Base-by-base conservation (phyloP, 2,888 invertebrate species). In the Escarpia spicata region DNA sequence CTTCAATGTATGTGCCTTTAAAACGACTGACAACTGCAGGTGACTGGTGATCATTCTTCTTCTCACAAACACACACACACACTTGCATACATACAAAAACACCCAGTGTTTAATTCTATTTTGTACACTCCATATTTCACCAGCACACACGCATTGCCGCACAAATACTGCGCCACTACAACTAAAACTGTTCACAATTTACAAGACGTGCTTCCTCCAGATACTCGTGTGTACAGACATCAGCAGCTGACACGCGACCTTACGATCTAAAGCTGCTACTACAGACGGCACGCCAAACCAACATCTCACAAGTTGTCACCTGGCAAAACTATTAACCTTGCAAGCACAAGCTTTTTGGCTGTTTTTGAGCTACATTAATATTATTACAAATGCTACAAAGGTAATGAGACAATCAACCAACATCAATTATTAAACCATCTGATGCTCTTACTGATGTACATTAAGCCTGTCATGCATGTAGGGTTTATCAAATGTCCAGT, bases 121-220 rank as follows among this genome's bases (percentile, higher is more conserved):
- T 75, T 75, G 75, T 75, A 75, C 75, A 75, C 75, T 75, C 75
- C 75, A 75, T n/a, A n/a, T 75, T 19, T 75, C 75, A 75, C 75
- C 75, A 75, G 26, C 19, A 26, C 75, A 26, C 75, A 75, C 75
- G n/a, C 52, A 52, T 15, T 52, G 52, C 15, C 52, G 52, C 75
- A 75, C 75, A 75, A 75, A 75, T 75, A 75, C 75, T 75, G 75
- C 75, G 75, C 75, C n/a, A 75, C 75, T 75, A 75, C 75, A 75
- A 75, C 75, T 75, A 75, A 75, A 75, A 75, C 75, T 52, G 52
- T 52, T 75, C 75, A 75, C 75, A 15, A 75, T 75, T 75, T 75
- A 75, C 75, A 75, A 75, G 75, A 75, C 9, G 52, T 52, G 52
- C 52, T 52, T 75, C 75, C 19, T 75, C n/a, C 75, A 75, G 75